A percentile compares a stretch with the other conserved stretches of the same genome.
These are phyloP conservation scores for Luehdorfia chinensis DNA, from an alignment of 1,140 invertebrate species.

Conservation along the genomic window DNA sequence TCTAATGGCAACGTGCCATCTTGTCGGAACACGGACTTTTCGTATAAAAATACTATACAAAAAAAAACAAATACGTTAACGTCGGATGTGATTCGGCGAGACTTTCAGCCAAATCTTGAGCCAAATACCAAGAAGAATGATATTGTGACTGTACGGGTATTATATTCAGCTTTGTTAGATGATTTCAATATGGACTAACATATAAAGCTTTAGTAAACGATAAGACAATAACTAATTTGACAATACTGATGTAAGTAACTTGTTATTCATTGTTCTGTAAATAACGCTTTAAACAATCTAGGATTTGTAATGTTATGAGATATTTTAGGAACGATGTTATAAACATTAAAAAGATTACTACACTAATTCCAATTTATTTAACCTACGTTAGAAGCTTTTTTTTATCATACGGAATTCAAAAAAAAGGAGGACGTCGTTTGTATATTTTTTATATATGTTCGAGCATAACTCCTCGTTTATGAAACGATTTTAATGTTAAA, in stretches of 20 bases:
- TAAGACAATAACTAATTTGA: background rate
- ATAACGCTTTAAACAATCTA: background rate
- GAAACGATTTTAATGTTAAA: no score
- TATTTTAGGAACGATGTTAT: no score
- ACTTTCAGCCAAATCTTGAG: conserved; percentile 3
- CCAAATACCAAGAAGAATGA: conserved; percentile 1
- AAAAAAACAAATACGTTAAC: conserved; percentile 37
- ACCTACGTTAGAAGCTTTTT: no score
- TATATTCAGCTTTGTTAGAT: background rate
- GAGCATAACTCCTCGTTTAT: no score
- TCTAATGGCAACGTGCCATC: conserved; percentile 65
- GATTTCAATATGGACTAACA: no score
- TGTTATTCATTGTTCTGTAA: background rate
- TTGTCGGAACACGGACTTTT: conserved; percentile 49
- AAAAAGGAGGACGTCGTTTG: no score
- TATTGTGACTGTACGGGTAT: background rate
- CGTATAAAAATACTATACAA: conserved; percentile 55
- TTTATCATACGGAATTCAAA: no score
- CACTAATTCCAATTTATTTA: no score
- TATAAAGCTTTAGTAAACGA: no score
- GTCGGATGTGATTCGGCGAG: conserved; percentile 28
- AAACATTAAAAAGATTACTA: no score
- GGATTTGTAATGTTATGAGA: background rate
- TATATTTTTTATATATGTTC: no score
- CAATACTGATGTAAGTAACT: background rate